Conservation (phyloP, 2,797 vertebrate genomes). For the Mergus octosetaceus region DNA sequence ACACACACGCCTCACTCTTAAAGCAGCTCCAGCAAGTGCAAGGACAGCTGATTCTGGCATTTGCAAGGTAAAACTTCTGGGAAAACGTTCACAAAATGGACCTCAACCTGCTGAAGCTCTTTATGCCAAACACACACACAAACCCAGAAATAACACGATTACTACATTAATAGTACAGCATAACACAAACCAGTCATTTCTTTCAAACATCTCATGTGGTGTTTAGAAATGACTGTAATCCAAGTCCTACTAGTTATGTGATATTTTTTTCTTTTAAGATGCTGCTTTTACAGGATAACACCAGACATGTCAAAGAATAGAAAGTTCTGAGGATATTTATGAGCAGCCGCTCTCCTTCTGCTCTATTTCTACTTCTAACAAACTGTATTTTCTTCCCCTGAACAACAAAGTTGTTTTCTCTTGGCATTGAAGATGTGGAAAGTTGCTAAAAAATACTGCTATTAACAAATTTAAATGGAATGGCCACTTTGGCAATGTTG, state of each 20-base stretch:
- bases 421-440: constrained; percentile 68
- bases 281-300: background rate
- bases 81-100: background rate
- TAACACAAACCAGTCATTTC: background rate
- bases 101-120: background rate
- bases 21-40: background rate
- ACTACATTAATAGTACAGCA: background rate
- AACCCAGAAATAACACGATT: background rate
- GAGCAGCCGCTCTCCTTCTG: constrained; percentile 38
- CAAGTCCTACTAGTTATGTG: background rate
- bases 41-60: background rate
- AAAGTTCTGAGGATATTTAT: constrained; percentile 29
- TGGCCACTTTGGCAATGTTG: constrained; percentile 65
- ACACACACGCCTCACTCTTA: background rate
- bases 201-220: background rate
- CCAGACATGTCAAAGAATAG: background rate
- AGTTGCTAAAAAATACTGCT: constrained; percentile 62
- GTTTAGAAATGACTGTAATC: background rate
- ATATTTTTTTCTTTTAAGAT: background rate
- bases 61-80: background rate
- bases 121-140: background rate
- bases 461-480: constrained; percentile 83
- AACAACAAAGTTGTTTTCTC: constrained; percentile 71
- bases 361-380: constrained; percentile 48
- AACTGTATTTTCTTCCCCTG: background rate